A percentile compares a stretch with the other conserved stretches of the same genome.
Conservation (phyloP, 2,113 vertebrate species). For the Corythoichthys intestinalis region DNA sequence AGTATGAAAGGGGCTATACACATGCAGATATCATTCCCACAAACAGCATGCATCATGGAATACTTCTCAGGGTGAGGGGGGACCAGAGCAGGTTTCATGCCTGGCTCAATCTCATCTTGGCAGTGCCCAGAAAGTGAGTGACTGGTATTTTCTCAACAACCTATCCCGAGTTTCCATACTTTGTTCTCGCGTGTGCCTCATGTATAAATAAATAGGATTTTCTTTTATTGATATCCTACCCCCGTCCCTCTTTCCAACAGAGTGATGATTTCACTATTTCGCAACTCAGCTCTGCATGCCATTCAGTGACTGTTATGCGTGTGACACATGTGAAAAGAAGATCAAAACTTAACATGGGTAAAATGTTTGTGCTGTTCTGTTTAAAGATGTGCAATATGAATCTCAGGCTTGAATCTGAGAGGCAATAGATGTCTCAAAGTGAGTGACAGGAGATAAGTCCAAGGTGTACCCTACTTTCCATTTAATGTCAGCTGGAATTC, state of each 20-base stretch:
- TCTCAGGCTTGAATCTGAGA: not conserved
- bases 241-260: slow-evolving; percentile 11
- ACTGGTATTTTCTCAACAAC: not conserved
- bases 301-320: slow-evolving; percentile 6
- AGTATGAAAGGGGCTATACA: not conserved
- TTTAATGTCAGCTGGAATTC: not conserved
- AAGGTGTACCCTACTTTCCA: not conserved
- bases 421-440: not conserved
- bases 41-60: not conserved
- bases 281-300: slow-evolving; percentile 5
- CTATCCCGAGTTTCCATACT: not conserved
- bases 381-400: not conserved
- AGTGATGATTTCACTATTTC: slow-evolving; percentile 9
- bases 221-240: slow-evolving; percentile 24
- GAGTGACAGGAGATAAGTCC: not conserved
- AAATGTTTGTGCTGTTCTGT: not conserved
- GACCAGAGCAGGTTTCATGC: not conserved
- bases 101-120: not conserved
- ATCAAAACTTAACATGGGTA: not conserved
- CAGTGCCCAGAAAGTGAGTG: not conserved
- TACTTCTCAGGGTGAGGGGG: not conserved
- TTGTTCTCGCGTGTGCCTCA: not conserved
- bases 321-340: not conserved
- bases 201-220: not conserved
- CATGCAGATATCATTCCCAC: not conserved